These are phyloP conservation scores for Vidua macroura DNA, from an alignment of 2,113 vertebrate genomes.

Conservation along the genomic window DNA sequence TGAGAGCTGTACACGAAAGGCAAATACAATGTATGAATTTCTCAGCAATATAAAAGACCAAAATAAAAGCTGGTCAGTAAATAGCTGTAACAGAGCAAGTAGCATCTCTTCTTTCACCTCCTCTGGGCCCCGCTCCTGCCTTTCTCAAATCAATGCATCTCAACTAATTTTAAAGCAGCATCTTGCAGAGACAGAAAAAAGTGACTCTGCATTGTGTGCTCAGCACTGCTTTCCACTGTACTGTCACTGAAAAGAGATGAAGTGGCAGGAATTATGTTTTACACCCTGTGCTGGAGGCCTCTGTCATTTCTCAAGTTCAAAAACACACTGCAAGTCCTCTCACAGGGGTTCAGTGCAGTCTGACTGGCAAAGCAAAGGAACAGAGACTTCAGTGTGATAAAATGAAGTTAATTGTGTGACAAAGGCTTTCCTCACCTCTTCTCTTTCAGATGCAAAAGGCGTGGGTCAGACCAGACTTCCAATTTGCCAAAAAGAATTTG, in stretches of 20 bases:
- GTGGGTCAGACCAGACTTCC: background rate
- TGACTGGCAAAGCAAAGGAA: background rate
- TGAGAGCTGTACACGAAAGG: constrained; percentile 74
- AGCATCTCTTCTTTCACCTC: constrained; percentile 31
- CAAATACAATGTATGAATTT: constrained; percentile 79
- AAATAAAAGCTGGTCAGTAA: constrained; percentile 53
- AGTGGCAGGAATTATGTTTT: background rate
- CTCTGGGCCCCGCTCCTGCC: background rate
- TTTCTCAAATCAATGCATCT: background rate
- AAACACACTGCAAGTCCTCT: background rate
- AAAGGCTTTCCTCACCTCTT: background rate
- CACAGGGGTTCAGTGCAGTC: rapidly evolving
- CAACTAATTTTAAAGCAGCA: constrained; percentile 12
- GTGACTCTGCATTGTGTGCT: background rate
- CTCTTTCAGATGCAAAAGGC: background rate
- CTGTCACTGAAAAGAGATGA: background rate
- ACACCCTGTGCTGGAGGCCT: background rate
- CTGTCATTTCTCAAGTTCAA: background rate
- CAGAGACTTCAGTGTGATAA: background rate
- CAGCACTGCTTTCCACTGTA: background rate
- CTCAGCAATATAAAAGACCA: constrained; percentile 63
- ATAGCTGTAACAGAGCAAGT: constrained; percentile 31
- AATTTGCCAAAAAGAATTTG: background rate
- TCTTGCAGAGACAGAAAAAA: background rate
- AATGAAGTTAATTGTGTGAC: background rate